Conservation (phyloP, 2,888 invertebrate genomes). For the Harpalus rubripes region DNA sequence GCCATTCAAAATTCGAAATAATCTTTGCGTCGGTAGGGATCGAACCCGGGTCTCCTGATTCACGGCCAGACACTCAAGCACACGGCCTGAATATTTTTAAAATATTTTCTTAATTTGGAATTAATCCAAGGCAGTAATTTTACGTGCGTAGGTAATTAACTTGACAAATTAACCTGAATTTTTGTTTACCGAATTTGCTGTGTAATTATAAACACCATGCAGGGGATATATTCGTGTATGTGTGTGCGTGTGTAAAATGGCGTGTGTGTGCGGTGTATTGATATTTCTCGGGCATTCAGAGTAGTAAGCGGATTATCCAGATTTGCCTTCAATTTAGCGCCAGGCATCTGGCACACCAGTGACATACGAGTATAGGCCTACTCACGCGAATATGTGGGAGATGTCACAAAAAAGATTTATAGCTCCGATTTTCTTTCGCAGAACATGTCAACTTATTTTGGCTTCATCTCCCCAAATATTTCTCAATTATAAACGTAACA, state of each 20-base stretch:
- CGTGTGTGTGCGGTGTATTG: constrained; percentile 10
- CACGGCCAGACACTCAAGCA: no score
- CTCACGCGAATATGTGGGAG: background rate
- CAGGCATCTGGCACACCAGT: constrained; percentile 13
- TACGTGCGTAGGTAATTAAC: background rate
- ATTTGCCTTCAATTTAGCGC: constrained; percentile 35
- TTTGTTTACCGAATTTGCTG: background rate
- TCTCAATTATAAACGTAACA: background rate
- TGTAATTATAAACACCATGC: background rate
- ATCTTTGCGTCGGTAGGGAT: no score
- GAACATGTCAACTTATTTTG: background rate
- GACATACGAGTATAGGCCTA: background rate
- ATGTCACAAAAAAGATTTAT: constrained; percentile 7
- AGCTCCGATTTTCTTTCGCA: background rate
- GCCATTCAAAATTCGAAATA: no score
- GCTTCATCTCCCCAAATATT: background rate
- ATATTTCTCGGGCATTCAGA: constrained; percentile 26
- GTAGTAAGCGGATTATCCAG: constrained; percentile 32
- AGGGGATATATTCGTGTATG: background rate
- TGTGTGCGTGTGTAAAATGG: background rate
- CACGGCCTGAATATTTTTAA: no score
- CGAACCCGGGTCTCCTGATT: no score
- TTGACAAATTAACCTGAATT: background rate
- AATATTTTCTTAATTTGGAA: background rate
- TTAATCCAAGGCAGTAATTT: background rate